phyloP scores from a whole-genome alignment of 2,797 vertebrate species.

The Pachyuromys duprasi region DNA sequence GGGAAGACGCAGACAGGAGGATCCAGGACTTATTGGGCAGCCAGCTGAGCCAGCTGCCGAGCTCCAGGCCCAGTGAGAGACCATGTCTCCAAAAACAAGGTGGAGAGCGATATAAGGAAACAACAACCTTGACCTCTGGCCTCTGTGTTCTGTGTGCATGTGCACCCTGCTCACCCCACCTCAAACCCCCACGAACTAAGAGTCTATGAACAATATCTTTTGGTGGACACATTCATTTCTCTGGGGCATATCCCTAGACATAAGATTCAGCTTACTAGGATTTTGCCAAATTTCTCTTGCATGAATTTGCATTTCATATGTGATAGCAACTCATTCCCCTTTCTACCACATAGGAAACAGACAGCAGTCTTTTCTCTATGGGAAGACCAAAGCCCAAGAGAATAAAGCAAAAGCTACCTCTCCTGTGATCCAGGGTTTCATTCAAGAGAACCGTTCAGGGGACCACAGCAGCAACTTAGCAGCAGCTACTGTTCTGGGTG shows the following conservation, averaged over 20 bases:
- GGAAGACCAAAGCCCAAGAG: slow-evolving; percentile 23
- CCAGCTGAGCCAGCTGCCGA: too few relatives aligned
- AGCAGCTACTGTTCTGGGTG: not conserved
- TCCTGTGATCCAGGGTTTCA: not conserved
- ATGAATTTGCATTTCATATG: slow-evolving; percentile 48
- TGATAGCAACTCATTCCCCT: slow-evolving; percentile 45
- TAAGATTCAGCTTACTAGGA: slow-evolving; percentile 54
- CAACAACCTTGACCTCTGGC: not conserved
- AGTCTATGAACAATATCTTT: not conserved
- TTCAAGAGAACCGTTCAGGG: not conserved
- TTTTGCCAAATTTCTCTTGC: slow-evolving; percentile 49
- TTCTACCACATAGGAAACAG: slow-evolving; percentile 32
- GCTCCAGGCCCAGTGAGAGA: too few relatives aligned
- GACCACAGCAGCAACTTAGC: not conserved
- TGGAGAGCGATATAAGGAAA: too few relatives aligned
- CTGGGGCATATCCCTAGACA: not conserved
- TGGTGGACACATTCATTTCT: not conserved
- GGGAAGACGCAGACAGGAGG: not conserved
- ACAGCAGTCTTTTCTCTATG: not conserved
- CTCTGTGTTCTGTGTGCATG: not conserved
- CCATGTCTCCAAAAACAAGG: not conserved
- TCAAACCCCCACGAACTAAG: not conserved
- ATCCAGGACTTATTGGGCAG: not conserved
- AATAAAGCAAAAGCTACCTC: slow-evolving; percentile 4
- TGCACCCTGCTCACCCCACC: too few relatives aligned